Conservation (phyloP, 2,888 invertebrate species). For the Achlya flavicornis region DNA sequence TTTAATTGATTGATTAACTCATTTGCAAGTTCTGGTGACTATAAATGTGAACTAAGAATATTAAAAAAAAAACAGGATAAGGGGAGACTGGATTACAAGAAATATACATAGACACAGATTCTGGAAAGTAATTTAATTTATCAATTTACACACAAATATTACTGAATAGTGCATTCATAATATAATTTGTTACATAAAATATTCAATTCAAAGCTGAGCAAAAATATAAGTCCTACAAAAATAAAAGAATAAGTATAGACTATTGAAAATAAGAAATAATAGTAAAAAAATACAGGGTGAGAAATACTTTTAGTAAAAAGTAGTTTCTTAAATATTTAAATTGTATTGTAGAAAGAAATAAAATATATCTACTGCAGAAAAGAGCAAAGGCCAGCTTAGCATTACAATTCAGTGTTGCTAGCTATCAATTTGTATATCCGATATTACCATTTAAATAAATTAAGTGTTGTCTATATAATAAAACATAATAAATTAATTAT, state of each 20-base stretch:
- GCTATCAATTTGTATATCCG: background rate
- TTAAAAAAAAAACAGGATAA: too few species aligned
- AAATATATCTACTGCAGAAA: constrained; percentile 1
- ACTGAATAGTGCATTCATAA: constrained; percentile 24
- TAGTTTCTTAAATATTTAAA: constrained; percentile 45
- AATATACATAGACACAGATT: background rate
- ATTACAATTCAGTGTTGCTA: constrained; percentile 17
- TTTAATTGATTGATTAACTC: background rate
- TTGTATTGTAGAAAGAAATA: constrained; percentile 35
- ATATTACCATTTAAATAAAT: background rate
- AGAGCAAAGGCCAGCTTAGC: constrained; percentile 45
- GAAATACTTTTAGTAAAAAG: constrained; percentile 72
- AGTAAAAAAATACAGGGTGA: constrained; percentile 42
- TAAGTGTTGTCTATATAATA: constrained; percentile 6
- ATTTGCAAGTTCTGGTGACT: too few species aligned
- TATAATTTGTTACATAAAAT: constrained; percentile 20
- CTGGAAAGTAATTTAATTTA: constrained; percentile 24
- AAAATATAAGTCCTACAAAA: constrained; percentile 25
- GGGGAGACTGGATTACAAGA: too few species aligned
- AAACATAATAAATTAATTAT: constrained; percentile 15
- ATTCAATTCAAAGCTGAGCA: constrained; percentile 42
- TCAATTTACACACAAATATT: constrained; percentile 22
- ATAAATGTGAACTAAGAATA: too few species aligned
- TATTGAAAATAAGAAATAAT: constrained; percentile 29
- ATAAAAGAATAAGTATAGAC: constrained; percentile 31